Conservation (phyloP, 2,888 invertebrate genomes). For the Hyppa rectilinea region DNA sequence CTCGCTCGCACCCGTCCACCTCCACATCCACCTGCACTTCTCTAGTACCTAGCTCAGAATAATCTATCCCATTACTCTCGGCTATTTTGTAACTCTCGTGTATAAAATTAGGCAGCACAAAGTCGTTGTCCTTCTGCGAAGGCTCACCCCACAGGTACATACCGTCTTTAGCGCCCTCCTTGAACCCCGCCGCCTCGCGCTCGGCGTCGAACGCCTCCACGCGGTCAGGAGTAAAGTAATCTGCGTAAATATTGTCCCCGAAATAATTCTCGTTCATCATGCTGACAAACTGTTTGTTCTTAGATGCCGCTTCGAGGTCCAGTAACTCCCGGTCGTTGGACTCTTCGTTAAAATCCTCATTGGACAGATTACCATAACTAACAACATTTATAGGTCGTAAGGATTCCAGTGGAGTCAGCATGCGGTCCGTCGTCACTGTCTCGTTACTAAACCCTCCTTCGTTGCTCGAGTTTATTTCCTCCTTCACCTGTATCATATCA, state of each 20-base stretch:
- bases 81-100: conserved; percentile 88
- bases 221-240: conserved; percentile 86
- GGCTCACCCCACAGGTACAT: conserved; percentile 85
- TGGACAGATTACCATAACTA: conserved; percentile 81
- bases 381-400: conserved; percentile 86
- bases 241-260: conserved; percentile 87
- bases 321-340: conserved; percentile 84
- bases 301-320: conserved; percentile 83
- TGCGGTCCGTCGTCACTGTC: conserved; percentile 72
- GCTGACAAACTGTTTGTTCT: conserved; percentile 86
- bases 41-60: conserved; percentile 75
- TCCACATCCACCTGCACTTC: conserved; percentile 69
- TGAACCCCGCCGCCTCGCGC: conserved; percentile 75
- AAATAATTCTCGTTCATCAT: conserved; percentile 89
- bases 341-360: conserved; percentile 83
- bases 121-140: conserved; percentile 84
- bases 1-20: conserved; percentile 75
- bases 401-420: conserved; percentile 77
- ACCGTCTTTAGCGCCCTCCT: conserved; percentile 78
- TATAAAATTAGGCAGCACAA: conserved; percentile 86
- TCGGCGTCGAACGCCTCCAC: conserved; percentile 84
- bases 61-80: conserved; percentile 80
- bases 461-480: conserved; percentile 83
- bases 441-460: conserved; percentile 81
- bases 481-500: conserved; percentile 81